Evolutionary conservation across 2,888 invertebrate species (phyloP).

Genomic region (Thecophora atra): DNA sequence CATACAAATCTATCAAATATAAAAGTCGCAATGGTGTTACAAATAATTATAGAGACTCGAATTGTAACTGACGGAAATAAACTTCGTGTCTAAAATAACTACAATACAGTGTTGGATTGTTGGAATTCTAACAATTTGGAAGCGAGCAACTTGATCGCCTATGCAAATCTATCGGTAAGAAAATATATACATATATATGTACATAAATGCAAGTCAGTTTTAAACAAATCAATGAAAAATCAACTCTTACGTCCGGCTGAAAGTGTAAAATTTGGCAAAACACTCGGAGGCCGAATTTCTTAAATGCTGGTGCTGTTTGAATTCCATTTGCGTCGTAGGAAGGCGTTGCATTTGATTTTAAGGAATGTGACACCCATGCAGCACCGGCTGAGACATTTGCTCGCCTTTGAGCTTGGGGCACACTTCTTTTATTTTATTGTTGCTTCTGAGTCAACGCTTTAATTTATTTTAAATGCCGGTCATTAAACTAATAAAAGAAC

Average conservation of each 20-base stretch:
- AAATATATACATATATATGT: no score
- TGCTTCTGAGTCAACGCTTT: neutral
- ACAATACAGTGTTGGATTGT: no score
- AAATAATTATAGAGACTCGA: no score
- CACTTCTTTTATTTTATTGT: neutral
- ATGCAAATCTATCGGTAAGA: neutral
- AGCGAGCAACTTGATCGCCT: conserved; percentile 12
- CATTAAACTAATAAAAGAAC: no score
- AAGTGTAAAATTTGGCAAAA: no score
- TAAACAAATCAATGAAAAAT: conserved; percentile 5
- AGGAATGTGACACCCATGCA: conserved; percentile 16
- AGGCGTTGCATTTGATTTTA: neutral
- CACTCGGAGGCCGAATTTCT: neutral
- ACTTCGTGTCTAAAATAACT: no score
- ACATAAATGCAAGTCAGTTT: no score
- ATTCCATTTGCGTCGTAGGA: neutral
- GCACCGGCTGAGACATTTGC: neutral
- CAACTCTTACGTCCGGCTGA: neutral
- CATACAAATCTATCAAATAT: no score
- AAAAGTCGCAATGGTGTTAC: no score
- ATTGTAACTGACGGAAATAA: no score
- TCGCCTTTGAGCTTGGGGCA: neutral
- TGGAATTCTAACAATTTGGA: conserved; percentile 6
- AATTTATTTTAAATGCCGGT: neutral
- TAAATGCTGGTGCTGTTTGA: neutral